These are phyloP conservation scores for Drosophila anomelani DNA, from an alignment of 2,888 invertebrate species.

Conservation along the genomic window DNA sequence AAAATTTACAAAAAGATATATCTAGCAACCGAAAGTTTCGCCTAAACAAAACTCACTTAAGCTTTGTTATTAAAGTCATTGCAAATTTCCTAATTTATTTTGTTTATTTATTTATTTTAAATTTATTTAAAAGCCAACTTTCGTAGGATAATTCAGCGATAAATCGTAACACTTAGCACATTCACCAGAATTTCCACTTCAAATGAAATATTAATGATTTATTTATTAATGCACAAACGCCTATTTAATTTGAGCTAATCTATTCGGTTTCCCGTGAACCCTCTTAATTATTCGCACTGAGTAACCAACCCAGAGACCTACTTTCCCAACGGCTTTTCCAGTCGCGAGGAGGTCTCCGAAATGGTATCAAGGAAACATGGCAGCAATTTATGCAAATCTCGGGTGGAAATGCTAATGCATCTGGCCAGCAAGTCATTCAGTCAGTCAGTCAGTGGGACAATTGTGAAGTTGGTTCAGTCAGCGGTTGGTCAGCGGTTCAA, in stretches of 20 bases:
- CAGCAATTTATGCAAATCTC: conserved; percentile 70
- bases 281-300: conserved; percentile 41
- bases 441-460: conserved; percentile 30
- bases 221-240: conserved; percentile 9
- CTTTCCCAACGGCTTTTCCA: conserved; percentile 63
- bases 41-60: background rate
- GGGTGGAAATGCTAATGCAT: conserved; percentile 71
- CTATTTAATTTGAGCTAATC: conserved; percentile 9
- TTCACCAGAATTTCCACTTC: background rate
- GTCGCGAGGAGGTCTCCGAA: conserved; percentile 65
- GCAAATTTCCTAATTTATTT: too few relatives aligned
- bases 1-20: too few relatives aligned
- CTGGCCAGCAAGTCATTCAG: conserved; percentile 23
- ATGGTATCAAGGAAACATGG: conserved; percentile 77
- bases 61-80: too few relatives aligned
- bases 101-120: too few relatives aligned
- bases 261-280: conserved; percentile 8
- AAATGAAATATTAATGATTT: background rate
- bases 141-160: background rate
- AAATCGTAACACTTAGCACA: background rate
- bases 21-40: background rate
- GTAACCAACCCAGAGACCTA: conserved; percentile 73
- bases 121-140: background rate
- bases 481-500: conserved; percentile 68
- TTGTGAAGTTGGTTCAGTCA: conserved; percentile 30